These are phyloP conservation scores for Pagetopsis macropterus DNA, from an alignment of 2,797 vertebrate species.

Conservation along the genomic window DNA sequence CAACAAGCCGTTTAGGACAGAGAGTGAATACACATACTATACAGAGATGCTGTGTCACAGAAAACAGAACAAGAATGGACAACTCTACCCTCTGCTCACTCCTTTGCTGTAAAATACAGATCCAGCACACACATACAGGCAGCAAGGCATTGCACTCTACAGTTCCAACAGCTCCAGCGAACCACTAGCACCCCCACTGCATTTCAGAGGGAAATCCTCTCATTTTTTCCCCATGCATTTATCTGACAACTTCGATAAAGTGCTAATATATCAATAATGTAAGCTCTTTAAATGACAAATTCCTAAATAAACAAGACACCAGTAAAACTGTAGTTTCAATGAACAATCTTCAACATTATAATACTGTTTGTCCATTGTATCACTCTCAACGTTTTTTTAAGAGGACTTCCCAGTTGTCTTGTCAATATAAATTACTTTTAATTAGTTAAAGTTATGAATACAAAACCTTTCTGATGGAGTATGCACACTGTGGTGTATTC, in stretches of 20 bases:
- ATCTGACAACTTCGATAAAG: background rate
- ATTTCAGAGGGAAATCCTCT: background rate
- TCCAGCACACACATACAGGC: too few species aligned
- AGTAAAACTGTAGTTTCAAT: too few species aligned
- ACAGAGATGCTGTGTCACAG: too few species aligned
- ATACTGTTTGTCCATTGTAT: background rate
- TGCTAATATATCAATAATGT: background rate
- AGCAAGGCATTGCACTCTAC: too few species aligned
- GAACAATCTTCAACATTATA: background rate
- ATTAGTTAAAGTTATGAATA: background rate
- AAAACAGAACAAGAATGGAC: too few species aligned
- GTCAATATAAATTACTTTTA: background rate
- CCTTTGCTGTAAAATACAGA: too few species aligned
- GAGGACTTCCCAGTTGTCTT: background rate
- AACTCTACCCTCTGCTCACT: too few species aligned
- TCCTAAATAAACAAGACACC: background rate
- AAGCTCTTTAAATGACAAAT: background rate
- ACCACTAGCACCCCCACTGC: background rate
- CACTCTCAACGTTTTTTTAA: too few species aligned
- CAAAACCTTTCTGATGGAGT: background rate
- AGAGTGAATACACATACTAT: too few species aligned
- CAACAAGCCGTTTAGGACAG: too few species aligned
- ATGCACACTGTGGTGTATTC: background rate
- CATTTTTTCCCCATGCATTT: background rate
- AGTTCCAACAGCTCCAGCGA: too few species aligned